Evolutionary conservation across 1,140 invertebrate species (phyloP), one percentile per base, ranked within the genome.

Genomic region (Harpegnathos saltator): DNA sequence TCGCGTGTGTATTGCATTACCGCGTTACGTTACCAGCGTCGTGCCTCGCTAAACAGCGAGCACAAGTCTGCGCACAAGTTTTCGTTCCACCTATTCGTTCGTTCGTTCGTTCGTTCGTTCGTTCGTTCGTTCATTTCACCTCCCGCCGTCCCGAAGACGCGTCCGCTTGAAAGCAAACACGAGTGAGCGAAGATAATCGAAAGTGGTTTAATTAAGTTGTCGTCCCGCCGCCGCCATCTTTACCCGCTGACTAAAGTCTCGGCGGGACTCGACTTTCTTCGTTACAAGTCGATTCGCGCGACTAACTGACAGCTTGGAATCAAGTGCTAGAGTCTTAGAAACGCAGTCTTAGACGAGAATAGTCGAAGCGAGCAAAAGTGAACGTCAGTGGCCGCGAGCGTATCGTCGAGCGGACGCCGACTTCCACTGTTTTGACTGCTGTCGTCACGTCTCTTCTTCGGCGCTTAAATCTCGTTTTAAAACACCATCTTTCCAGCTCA

Each of bases 141-240:
- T n/a, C n/a, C n/a, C 12, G n/a, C n/a, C 17, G 29, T 26, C 11
- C 4, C 11, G 19, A 14, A 33, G 58, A 17, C 33, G 50, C 33
- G n/a, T 58, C 33, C 38, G 0, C 22, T 56, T 58, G n/a, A 44
- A 48, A 33, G 22, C 19, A 69, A 58, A 78, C 24, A 58, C 22
- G 33, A 24, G 69, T 69, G 9, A 52, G 26, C 17, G 52, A 69
- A 68, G 44, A 69, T 78, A 69, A 33, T 69, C 22, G 15, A 78
- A 58, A 29, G 65, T 58, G 22, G 22, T 48, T 69, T 78, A 78
- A 78, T 69, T 69, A 78, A 78, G 62, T 44, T 19, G 22, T 14
- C n/a, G 38, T 44, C 12, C 11, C 15, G 33, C 19, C 15, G 2
- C 22, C 2, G 3, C 12, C 15, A 29, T 78, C n/a, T 69, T 78